These are phyloP conservation scores for Leptopilina myrica DNA, from an alignment of 2,888 invertebrate species.

Conservation along the genomic window DNA sequence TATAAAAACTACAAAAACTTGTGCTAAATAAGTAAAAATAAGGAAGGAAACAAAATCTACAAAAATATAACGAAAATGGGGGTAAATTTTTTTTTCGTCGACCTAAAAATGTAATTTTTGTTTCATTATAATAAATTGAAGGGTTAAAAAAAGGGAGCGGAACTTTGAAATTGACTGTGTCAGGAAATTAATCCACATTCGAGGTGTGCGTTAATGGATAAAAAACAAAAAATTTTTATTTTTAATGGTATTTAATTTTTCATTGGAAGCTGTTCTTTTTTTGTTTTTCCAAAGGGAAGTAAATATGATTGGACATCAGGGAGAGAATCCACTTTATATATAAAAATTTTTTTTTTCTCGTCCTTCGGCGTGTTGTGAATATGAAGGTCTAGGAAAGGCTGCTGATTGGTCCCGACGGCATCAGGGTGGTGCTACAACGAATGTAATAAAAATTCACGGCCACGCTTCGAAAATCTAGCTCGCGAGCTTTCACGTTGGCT, in stretches of 20 bases:
- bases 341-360: neutral
- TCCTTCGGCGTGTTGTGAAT: constrained; percentile 9
- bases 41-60: neutral
- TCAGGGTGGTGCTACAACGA: constrained; percentile 64
- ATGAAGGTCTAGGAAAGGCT: constrained; percentile 58
- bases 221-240: no score
- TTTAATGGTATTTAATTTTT: constrained; percentile 24
- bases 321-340: constrained; percentile 10
- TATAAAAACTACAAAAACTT: no score
- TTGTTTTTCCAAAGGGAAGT: constrained; percentile 5
- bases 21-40: neutral
- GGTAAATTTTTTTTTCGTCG: no score
- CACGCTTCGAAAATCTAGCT: constrained; percentile 48
- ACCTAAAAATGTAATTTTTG: no score
- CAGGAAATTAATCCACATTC: constrained; percentile 24
- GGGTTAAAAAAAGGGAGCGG: no score
- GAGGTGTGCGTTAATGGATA: constrained; percentile 25
- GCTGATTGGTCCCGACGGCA: constrained; percentile 75
- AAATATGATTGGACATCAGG: constrained; percentile 27
- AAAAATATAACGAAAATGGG: no score
- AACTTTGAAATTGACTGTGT: neutral
- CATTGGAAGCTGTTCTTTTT: constrained; percentile 9
- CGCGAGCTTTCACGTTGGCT: constrained; percentile 39
- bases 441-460: constrained; percentile 57
- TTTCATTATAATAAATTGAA: no score